These are phyloP conservation scores for Cassiopea andromeda DNA, from an alignment of 30 jellyfish, hydroid and myxozoan genomes.

Conservation along the genomic window DNA sequence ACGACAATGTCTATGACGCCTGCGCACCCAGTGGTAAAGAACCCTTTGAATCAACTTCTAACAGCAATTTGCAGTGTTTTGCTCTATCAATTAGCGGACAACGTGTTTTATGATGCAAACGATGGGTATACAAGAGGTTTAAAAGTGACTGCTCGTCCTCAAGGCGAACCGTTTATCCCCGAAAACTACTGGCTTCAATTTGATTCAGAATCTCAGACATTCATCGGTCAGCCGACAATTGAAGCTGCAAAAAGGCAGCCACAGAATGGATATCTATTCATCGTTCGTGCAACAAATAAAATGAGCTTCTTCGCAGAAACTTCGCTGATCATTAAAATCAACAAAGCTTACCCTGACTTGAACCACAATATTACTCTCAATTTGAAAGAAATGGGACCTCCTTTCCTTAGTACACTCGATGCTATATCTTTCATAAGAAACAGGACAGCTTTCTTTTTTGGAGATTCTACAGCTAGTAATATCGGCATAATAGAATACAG, in stretches of 20 bases:
- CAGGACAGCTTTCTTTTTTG: conserved; percentile 22
- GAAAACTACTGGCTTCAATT: conserved; percentile 55
- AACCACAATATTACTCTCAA: conserved; percentile 13
- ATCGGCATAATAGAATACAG: conserved; percentile 29
- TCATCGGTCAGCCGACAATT: conserved; percentile 69
- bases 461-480: conserved; percentile 35
- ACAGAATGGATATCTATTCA: conserved; percentile 51
- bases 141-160: conserved; percentile 26
- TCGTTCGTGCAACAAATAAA: conserved; percentile 35
- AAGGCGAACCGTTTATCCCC: conserved; percentile 19
- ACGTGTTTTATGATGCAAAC: conserved; percentile 67
- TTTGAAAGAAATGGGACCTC: background rate
- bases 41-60: conserved; percentile 22
- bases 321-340: background rate
- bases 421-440: conserved; percentile 15
- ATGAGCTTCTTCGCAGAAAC: background rate
- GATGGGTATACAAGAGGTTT: conserved; percentile 77
- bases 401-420: background rate
- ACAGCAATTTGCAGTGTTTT: conserved; percentile 46
- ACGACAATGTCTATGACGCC: conserved; percentile 14
- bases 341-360: background rate
- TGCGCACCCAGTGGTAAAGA: conserved; percentile 9
- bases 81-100: conserved; percentile 58
- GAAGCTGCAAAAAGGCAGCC: conserved; percentile 40
- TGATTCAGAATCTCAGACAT: conserved; percentile 23